Conservation (phyloP, 2,888 invertebrate species). For the Tetranychus truncatus region DNA sequence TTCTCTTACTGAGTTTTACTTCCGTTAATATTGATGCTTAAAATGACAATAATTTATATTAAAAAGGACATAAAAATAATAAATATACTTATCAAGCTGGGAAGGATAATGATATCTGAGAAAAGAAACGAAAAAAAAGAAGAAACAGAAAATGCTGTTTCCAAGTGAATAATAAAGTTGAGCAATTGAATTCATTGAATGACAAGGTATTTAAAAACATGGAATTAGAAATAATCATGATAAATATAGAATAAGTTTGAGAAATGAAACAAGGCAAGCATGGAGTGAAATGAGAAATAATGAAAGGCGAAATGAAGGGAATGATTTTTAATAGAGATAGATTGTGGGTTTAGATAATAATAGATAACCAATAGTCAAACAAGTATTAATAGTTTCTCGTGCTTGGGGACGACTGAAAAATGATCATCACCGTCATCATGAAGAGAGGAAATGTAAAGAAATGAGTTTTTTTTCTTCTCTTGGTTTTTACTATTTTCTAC, state of each 20-base stretch:
- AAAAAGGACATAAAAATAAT: neutral
- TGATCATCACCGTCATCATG: neutral
- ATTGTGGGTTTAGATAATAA: neutral
- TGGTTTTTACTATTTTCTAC: no score
- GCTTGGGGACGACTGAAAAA: neutral
- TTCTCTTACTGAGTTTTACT: neutral
- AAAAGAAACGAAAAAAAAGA: neutral
- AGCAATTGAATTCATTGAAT: neutral
- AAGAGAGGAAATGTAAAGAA: neutral
- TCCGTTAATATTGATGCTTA: neutral
- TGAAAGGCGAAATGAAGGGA: neutral
- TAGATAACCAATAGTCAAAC: neutral
- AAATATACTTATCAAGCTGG: neutral
- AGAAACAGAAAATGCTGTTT: no score
- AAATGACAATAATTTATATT: neutral
- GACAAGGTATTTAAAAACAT: slow-evolving; percentile 3
- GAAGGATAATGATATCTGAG: neutral
- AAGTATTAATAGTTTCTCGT: neutral
- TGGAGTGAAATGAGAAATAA: neutral
- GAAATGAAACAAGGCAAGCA: neutral
- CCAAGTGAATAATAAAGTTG: no score
- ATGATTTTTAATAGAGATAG: slow-evolving; percentile 1
- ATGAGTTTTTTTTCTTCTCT: no score
- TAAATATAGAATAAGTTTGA: slow-evolving; percentile 6
- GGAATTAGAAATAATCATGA: neutral